phyloP scores from a whole-genome alignment of 2,888 invertebrate species.

The Stenodera caucasica region DNA sequence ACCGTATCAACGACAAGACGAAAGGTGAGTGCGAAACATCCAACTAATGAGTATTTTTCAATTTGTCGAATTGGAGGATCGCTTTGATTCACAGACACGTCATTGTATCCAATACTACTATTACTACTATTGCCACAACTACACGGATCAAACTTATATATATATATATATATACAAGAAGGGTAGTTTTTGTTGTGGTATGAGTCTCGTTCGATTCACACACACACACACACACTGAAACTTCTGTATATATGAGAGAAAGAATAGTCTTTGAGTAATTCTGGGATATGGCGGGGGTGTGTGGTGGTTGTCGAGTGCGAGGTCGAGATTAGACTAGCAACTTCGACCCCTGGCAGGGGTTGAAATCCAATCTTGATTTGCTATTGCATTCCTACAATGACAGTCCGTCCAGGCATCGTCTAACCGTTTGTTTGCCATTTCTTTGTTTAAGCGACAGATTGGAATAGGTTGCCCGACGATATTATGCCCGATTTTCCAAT shows the following conservation, averaged over 20 bases:
- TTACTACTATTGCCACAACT: background rate
- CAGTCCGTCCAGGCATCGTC: conserved; percentile 42
- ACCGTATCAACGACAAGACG: conserved; percentile 25
- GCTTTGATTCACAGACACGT: conserved; percentile 54
- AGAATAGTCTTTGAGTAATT: conserved; percentile 21
- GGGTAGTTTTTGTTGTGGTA: background rate
- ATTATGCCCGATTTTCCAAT: background rate
- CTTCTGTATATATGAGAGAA: too few relatives aligned
- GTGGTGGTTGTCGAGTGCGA: conserved; percentile 47
- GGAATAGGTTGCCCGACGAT: conserved; percentile 35
- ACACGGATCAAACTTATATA: conserved; percentile 6
- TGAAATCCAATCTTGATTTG: conserved; percentile 59
- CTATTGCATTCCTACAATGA: conserved; percentile 58
- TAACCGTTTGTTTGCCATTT: conserved; percentile 37
- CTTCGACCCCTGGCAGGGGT: conserved; percentile 51
- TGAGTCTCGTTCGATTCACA: conserved; percentile 10
- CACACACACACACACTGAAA: conserved; percentile 13
- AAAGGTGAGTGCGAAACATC: conserved; percentile 52
- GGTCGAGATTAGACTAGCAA: conserved; percentile 56
- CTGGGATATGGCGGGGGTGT: background rate
- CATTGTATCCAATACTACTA: conserved; percentile 43
- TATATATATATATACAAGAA: background rate
- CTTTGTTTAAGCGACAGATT: conserved; percentile 54
- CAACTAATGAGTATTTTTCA: conserved; percentile 59
- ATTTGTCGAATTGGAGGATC: conserved; percentile 55